Conservation (phyloP, 2,888 invertebrate genomes). For the Caenorhabditis parvicauda region DNA sequence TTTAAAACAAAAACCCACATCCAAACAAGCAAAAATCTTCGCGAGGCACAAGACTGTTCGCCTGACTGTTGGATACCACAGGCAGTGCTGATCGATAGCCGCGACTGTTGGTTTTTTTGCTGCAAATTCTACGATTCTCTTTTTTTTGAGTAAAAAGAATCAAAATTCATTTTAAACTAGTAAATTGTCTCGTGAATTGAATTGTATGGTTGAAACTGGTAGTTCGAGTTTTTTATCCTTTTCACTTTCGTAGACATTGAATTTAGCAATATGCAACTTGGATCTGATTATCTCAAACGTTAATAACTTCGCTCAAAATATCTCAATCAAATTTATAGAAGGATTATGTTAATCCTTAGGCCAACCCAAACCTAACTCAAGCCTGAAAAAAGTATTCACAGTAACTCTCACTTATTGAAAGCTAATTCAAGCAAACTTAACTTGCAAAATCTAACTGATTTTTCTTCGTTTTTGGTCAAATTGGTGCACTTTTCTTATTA, state of each 20-base stretch:
- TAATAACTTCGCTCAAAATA: no score
- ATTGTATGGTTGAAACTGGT: no score
- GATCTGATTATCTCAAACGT: no score
- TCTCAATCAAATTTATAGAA: no score
- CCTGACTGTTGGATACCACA: constrained; percentile 99
- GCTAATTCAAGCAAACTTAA: not conserved
- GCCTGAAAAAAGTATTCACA: no score
- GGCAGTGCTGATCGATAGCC: constrained; percentile 93
- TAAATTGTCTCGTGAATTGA: no score
- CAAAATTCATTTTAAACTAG: no score
- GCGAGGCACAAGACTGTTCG: constrained; percentile 90
- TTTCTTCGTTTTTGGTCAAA: not conserved
- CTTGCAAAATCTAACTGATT: not conserved
- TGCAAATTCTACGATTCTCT: no score
- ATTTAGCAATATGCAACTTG: no score
- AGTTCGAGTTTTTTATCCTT: constrained; percentile 50
- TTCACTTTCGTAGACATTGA: not conserved
- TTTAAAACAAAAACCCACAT: constrained; percentile 63
- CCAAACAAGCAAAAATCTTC: constrained; percentile 85
- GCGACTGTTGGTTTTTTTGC: constrained; percentile 60
- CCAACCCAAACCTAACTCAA: no score
- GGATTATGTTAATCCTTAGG: no score
- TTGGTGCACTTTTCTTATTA: not conserved
- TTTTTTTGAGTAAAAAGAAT: no score
- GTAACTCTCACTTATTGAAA: not conserved